Conservation (phyloP, 2,888 invertebrate species). For the Achlya flavicornis region DNA sequence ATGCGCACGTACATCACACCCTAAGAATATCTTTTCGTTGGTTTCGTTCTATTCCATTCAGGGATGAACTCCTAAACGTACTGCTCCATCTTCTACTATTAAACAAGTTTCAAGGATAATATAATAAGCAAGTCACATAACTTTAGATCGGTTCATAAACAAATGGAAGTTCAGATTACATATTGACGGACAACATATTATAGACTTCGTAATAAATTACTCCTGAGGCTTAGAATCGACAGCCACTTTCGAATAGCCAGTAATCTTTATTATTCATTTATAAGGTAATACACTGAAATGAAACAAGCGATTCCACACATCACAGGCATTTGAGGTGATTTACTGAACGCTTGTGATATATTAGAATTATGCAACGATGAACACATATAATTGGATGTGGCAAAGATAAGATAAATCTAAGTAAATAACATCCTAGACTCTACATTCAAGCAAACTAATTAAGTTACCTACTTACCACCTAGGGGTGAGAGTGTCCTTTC, state of each 20-base stretch:
- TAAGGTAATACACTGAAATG: constrained; percentile 55
- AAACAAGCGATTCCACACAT: constrained; percentile 55
- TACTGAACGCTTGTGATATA: constrained; percentile 45
- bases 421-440: no score
- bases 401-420: background rate
- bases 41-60: no score
- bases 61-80: no score
- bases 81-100: no score
- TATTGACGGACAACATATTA: constrained; percentile 28
- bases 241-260: constrained; percentile 54
- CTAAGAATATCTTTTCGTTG: no score
- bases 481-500: no score
- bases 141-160: constrained; percentile 29
- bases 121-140: constrained; percentile 21
- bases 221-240: constrained; percentile 24
- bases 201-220: constrained; percentile 26
- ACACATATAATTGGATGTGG: constrained; percentile 12
- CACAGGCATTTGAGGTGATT: constrained; percentile 39
- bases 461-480: no score
- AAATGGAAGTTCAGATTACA: constrained; percentile 27
- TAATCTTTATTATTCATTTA: constrained; percentile 53
- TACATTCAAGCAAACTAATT: no score
- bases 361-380: constrained; percentile 31
- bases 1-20: no score
- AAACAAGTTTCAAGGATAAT: no score